A percentile compares a stretch with the other conserved stretches of the same genome.
Conservation (phyloP, 1,140 invertebrate species). For the Orussus abietinus region DNA sequence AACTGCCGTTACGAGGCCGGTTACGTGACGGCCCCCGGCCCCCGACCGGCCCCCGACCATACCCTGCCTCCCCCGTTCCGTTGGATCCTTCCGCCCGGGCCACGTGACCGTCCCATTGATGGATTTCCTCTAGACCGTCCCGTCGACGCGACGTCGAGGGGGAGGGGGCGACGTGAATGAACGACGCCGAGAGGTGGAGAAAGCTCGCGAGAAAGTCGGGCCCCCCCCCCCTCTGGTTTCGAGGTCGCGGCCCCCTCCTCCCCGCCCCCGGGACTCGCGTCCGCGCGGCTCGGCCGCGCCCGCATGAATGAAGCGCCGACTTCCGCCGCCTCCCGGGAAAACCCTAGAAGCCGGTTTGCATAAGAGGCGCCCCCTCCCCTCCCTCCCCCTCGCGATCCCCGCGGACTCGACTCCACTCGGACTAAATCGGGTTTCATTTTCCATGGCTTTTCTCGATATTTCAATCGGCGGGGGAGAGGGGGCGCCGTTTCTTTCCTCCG, state of each 20-base stretch:
- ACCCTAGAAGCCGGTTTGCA: constrained; percentile 22
- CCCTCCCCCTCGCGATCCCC: constrained; percentile 16
- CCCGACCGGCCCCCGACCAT: no score
- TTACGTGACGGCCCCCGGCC: no score
- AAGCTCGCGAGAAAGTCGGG: constrained; percentile 48
- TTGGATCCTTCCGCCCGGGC: no score
- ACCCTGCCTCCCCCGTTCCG: no score
- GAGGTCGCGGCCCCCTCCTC: constrained; percentile 15
- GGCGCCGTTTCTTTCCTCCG: no score
- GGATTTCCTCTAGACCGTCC: constrained; percentile 50
- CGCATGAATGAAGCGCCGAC: constrained; percentile 46
- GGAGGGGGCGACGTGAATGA: constrained; percentile 39
- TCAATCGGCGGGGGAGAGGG: no score
- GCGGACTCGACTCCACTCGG: no score
- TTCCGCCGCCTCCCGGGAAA: constrained; percentile 33
- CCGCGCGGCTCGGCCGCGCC: constrained; percentile 5
- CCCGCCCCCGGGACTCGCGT: constrained; percentile 20
- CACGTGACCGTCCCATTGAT: no score
- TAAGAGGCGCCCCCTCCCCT: constrained; percentile 21
- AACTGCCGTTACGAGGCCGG: no score
- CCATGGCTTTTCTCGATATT: no score
- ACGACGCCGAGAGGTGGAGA: constrained; percentile 30
- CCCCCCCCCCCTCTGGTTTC: constrained; percentile 19
- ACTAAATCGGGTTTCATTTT: no score
- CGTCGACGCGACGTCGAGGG: constrained; percentile 50